Conservation (phyloP, 2,113 vertebrate genomes). For the Corynorhinus townsendii region DNA sequence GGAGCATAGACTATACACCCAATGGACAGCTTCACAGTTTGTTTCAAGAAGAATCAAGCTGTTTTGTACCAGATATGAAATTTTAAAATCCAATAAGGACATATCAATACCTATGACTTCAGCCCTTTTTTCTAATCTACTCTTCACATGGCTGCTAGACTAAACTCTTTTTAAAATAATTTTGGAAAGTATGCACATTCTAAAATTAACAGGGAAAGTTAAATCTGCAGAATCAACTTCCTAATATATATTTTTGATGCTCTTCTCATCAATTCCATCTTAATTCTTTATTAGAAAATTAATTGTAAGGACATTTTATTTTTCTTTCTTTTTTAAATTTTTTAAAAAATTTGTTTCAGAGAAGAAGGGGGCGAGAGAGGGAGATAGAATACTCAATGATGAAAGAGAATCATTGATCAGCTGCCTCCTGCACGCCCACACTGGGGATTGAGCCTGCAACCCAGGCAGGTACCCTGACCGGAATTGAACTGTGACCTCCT, state of each 20-base stretch:
- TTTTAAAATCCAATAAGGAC: background rate
- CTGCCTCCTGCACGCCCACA: no score
- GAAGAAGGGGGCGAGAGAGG: no score
- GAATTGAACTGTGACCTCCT: no score
- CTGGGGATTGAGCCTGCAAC: no score
- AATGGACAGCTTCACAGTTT: background rate
- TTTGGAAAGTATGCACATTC: background rate
- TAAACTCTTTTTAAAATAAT: background rate
- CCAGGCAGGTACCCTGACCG: no score
- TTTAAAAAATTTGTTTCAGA: no score
- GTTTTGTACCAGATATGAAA: background rate
- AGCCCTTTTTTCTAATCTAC: background rate
- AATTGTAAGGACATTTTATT: background rate
- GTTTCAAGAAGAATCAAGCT: background rate
- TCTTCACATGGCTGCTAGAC: background rate
- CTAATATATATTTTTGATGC: background rate
- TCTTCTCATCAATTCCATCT: background rate
- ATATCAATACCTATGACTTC: background rate
- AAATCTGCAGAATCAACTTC: background rate
- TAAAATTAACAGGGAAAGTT: background rate
- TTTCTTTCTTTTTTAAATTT: no score
- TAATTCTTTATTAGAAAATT: background rate
- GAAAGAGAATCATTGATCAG: no score
- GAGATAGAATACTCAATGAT: no score
- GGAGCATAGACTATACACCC: background rate